phyloP scores from a whole-genome alignment of 2,888 invertebrate genomes.

The Drosophila kokeensis region DNA sequence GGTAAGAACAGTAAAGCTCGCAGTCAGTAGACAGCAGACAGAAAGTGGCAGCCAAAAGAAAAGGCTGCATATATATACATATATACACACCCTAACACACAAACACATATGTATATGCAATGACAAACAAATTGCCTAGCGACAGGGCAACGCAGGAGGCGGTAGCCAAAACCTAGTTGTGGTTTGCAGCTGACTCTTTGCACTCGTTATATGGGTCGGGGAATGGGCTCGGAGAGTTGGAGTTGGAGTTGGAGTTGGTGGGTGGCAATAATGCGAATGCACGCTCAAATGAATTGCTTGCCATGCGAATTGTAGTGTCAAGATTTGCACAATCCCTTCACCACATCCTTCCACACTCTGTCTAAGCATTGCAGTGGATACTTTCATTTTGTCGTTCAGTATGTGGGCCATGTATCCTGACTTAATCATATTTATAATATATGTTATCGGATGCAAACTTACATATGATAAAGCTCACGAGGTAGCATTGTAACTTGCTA shows the following conservation, averaged over 20 bases:
- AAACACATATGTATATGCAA: conserved; percentile 45
- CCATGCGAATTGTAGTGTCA: conserved; percentile 37
- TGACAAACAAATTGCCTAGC: conserved; percentile 77
- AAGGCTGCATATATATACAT: conserved; percentile 35
- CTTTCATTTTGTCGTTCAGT: not conserved
- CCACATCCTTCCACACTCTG: conserved; percentile 6
- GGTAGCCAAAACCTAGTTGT: conserved; percentile 75
- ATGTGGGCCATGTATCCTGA: not conserved
- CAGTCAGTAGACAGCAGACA: conserved; percentile 33
- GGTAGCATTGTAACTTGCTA: no score
- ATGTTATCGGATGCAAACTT: not conserved
- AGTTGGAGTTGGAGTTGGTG: conserved; percentile 5
- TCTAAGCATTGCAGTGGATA: not conserved
- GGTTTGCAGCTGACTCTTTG: conserved; percentile 51
- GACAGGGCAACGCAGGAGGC: conserved; percentile 46
- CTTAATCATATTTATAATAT: not conserved
- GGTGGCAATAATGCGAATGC: conserved; percentile 35
- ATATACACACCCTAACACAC: conserved; percentile 11
- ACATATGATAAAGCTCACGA: not conserved
- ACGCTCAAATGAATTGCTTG: conserved; percentile 73
- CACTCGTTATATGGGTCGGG: conserved; percentile 33
- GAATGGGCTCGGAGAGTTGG: not conserved
- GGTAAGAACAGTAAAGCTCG: conserved; percentile 2
- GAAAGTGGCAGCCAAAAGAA: conserved; percentile 63
- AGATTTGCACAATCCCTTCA: conserved; percentile 27